phyloP scores from a whole-genome alignment of 1,140 invertebrate species.

The Caerostris darwini region DNA sequence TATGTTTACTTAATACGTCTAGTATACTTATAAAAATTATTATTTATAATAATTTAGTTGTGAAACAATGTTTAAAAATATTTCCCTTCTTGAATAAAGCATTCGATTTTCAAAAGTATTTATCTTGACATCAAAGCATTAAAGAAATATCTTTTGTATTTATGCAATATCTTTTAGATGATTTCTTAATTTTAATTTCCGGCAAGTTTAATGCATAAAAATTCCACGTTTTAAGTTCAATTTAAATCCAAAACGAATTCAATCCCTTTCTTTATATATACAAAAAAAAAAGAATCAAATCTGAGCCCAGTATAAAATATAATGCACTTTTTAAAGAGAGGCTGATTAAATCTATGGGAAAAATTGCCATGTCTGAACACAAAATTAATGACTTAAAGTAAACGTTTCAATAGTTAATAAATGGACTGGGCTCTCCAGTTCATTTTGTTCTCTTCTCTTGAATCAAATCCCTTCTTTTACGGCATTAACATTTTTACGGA shows the following conservation, averaged over 20 bases:
- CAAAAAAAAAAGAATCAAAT: neutral
- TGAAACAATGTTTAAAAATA: no score
- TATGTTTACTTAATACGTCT: no score
- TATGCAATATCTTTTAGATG: no score
- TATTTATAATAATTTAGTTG: no score
- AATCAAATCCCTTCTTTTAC: slow-evolving; percentile 45
- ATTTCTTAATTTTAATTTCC: neutral
- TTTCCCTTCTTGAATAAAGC: no score
- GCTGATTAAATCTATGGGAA: neutral
- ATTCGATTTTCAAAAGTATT: no score
- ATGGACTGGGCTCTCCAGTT: slow-evolving; percentile 1
- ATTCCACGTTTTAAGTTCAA: neutral
- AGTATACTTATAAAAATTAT: no score
- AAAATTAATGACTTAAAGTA: slow-evolving; percentile 35
- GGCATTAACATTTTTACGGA: slow-evolving; percentile 51
- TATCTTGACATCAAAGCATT: no score
- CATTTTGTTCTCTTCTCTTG: slow-evolving; percentile 23
- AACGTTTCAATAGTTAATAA: slow-evolving; percentile 43
- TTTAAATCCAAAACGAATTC: no score
- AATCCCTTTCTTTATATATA: no score
- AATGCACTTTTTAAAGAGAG: neutral
- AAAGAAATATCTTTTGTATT: no score
- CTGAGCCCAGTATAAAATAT: neutral
- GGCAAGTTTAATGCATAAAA: neutral
- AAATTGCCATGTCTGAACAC: neutral